Conservation (phyloP, 2,113 vertebrate species). For the Bos taurus region ARS-UCD2.0 NC_037338.1:74966501-74967000, state of each 20-base stretch:
- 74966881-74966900: background rate
- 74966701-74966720: background rate
- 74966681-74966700: background rate
- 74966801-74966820: background rate
- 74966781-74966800: background rate
- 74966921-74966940: background rate
- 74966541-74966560: background rate
- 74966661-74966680: background rate
- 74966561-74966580: background rate
- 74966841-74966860: background rate
- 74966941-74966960: background rate
- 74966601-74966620: background rate
- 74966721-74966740: background rate
- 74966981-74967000: background rate
- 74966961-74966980: background rate
- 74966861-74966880: background rate
- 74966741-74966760: background rate
- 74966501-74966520: background rate
- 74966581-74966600: background rate
- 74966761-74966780: background rate
- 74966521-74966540: background rate
- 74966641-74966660: background rate
- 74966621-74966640: background rate
- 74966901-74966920: background rate
- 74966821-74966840: background rate